Percentiles rank a stretch among this genome's conserved stretches.
These are phyloP conservation scores for Amphimallon solstitiale DNA, from an alignment of 2,888 invertebrate genomes.

Conservation along the genomic window DNA sequence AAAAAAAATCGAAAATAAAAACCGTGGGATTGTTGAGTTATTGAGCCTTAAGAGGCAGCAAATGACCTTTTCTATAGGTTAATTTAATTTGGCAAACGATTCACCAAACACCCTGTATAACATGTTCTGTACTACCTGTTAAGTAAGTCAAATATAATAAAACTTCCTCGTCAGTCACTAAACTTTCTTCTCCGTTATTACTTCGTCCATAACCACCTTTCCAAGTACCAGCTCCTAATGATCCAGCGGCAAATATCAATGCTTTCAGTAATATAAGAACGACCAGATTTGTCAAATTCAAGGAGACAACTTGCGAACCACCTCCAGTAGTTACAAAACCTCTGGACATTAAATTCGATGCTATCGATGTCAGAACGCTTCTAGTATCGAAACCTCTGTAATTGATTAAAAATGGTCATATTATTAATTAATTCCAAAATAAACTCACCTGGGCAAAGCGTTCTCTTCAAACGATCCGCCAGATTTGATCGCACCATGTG, in stretches of 20 bases:
- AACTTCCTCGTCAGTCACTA: constrained; percentile 76
- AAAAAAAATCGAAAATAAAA: no score
- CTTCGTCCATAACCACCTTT: constrained; percentile 66
- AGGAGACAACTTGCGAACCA: constrained; percentile 71
- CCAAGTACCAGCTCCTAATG: constrained; percentile 79
- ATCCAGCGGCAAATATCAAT: constrained; percentile 82
- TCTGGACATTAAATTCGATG: constrained; percentile 57
- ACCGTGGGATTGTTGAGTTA: no score
- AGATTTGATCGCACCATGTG: constrained; percentile 37
- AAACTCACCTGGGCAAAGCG: constrained; percentile 19
- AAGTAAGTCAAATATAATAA: constrained; percentile 76
- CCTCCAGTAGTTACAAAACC: constrained; percentile 54
- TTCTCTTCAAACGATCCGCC: constrained; percentile 24
- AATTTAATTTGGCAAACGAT: no score
- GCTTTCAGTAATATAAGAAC: constrained; percentile 84
- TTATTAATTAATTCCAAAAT: background rate
- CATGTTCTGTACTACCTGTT: constrained; percentile 61
- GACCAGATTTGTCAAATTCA: constrained; percentile 84
- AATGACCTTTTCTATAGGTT: no score
- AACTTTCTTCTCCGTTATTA: constrained; percentile 65
- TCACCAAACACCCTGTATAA: no score
- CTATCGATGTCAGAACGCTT: constrained; percentile 56
- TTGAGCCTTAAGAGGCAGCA: no score
- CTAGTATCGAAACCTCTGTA: constrained; percentile 57
- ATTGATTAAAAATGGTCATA: background rate